Conservation (phyloP, 2,113 vertebrate species). For the Tringa solitaria region DNA sequence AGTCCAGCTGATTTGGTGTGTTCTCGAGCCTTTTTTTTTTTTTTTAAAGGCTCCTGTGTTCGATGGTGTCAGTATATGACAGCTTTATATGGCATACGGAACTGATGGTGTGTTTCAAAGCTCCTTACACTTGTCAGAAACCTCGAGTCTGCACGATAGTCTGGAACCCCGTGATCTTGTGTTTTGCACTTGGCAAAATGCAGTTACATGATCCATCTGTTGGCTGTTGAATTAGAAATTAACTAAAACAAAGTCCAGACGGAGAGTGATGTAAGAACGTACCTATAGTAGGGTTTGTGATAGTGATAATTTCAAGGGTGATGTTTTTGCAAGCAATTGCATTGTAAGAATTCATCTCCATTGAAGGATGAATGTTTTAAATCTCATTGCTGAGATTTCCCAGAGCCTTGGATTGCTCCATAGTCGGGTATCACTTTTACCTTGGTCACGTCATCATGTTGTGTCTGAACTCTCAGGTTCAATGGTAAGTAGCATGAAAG, state of each 20-base stretch:
- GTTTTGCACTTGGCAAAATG: background rate
- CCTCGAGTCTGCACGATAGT: background rate
- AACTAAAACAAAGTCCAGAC: background rate
- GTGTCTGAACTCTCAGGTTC: background rate
- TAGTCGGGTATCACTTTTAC: background rate
- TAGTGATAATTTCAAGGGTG: background rate
- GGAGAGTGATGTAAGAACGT: background rate
- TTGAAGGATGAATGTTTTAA: background rate
- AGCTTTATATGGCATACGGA: background rate
- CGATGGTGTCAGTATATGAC: background rate
- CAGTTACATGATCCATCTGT: background rate
- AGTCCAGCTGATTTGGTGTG: background rate
- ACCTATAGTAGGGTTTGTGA: background rate
- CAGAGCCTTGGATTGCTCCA: background rate
- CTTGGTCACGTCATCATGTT: background rate
- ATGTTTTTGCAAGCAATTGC: background rate
- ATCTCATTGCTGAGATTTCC: background rate
- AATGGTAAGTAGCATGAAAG: background rate
- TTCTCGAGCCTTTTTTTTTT: background rate
- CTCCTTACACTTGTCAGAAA: conserved; percentile 35
- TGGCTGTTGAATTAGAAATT: conserved; percentile 16
- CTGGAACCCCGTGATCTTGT: background rate
- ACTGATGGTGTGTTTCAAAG: background rate
- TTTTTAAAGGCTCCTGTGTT: background rate
- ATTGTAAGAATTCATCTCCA: background rate